Evolutionary conservation across 2,113 vertebrate species (phyloP), one percentile per base, ranked within the genome.

Genomic region (western clawed frog (Xenopus tropicalis)): DNA sequence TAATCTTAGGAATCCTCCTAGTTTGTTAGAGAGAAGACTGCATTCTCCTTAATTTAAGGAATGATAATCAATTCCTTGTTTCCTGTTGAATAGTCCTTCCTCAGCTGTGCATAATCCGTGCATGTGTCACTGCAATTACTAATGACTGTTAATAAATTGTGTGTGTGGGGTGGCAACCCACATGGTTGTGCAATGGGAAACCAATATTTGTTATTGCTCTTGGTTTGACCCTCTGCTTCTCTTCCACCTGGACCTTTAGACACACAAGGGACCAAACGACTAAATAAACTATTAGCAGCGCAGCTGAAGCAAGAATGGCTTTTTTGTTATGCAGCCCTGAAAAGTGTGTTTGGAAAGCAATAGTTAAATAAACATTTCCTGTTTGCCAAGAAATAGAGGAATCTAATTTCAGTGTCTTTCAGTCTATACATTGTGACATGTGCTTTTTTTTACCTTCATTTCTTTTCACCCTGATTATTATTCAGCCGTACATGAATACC

Each of bases 321-420:
- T 80, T 12, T 84, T 85, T 80, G 78, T 78, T 79, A 81, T 84
- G 79, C 71, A 70, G 62, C 71, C 81, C 75, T 77, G 77, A 80
- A 72, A 54, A 67, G 69, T 78, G 69, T 25, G 75, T 66, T 78
- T 80, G 78, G 80, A 83, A 80, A 82, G 80, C 74, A 79, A 79
- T 82, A 85, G 76, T 83, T 86, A 84, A 85, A 87, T 83, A 84
- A 83, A 85, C 75, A 82, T 81, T 84, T 86, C 82, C 77, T 86
- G 81, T 83, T 85, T 83, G 79, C n/a, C 56, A 80, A 82, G 74
- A 78, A 81, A 68, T 77, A 74, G 79, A 64, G 23, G 80, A 81
- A 78, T 81, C 71, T 79, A 5, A 9, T 54, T 54, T 54, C 52
- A 54, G 52, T n/a, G n/a, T 9, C 52, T 54, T n/a, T 48, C 46